Evolutionary conservation across 2,797 vertebrate species (phyloP).

Genomic region (Galagoides demidoff): DNA sequence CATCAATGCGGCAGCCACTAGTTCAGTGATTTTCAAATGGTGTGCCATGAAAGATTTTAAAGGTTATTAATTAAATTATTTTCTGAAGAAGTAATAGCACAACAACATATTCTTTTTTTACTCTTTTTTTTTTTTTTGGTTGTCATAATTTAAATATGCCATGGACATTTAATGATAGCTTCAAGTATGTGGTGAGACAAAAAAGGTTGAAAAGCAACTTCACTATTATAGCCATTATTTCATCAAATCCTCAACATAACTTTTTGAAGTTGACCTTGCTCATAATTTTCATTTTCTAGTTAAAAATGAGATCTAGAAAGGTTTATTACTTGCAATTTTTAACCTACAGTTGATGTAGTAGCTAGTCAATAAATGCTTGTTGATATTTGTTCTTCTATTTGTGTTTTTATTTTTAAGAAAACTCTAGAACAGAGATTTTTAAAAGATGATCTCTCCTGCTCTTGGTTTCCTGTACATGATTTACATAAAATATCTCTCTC

Average conservation of each 20-base stretch:
- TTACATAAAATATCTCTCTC: background rate
- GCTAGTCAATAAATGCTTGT: background rate
- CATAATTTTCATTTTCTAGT: background rate
- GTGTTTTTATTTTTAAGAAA: constrained; percentile 20
- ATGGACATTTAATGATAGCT: too few relatives aligned
- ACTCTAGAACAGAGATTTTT: background rate
- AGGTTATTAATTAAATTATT: too few relatives aligned
- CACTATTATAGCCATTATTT: background rate
- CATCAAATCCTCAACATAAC: background rate
- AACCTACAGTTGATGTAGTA: background rate
- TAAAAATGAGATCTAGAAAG: background rate
- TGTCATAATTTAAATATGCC: too few relatives aligned
- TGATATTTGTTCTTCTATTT: background rate
- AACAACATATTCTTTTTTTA: too few relatives aligned
- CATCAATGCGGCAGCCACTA: background rate
- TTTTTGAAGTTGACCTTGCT: background rate
- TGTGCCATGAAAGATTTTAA: too few relatives aligned
- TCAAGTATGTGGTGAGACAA: too few relatives aligned
- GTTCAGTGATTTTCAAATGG: too few relatives aligned
- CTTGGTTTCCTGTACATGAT: background rate
- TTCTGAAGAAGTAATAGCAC: too few relatives aligned
- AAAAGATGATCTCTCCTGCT: background rate
- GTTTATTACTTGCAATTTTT: background rate
- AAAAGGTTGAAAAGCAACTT: too few relatives aligned
- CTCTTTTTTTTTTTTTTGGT: too few relatives aligned